These are phyloP conservation scores for Rhea americana DNA, from an alignment of 2,113 vertebrate genomes.

Conservation along the genomic window DNA sequence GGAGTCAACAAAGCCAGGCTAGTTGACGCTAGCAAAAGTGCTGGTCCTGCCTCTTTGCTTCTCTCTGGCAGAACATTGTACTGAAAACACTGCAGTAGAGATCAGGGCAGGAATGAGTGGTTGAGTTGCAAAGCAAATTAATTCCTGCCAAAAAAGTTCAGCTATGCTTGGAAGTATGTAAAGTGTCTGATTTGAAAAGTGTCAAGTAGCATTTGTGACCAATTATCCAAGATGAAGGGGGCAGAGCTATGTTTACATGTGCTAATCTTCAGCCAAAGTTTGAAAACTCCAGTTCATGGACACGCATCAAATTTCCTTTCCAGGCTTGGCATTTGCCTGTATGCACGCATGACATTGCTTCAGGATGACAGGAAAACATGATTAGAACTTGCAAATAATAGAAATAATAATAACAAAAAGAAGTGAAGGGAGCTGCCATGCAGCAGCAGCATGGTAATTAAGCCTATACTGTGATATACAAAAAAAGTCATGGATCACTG, in stretches of 20 bases:
- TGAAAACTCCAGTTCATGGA: conserved; percentile 63
- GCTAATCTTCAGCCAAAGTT: conserved; percentile 70
- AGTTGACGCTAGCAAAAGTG: background rate
- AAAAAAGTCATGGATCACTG: background rate
- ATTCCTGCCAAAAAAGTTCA: conserved; percentile 76
- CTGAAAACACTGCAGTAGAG: conserved; percentile 52
- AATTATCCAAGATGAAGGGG: conserved; percentile 79
- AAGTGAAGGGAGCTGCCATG: background rate
- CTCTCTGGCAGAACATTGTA: conserved; percentile 19
- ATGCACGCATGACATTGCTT: conserved; percentile 49
- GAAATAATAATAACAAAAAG: background rate
- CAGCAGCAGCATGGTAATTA: background rate
- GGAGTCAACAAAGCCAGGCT: conserved; percentile 10
- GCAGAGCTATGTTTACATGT: conserved; percentile 74
- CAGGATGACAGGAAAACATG: conserved; percentile 47
- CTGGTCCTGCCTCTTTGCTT: conserved; percentile 39
- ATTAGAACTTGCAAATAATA: conserved; percentile 50
- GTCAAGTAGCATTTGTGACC: conserved; percentile 84
- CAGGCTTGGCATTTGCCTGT: conserved; percentile 61
- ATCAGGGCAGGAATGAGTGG: conserved; percentile 56
- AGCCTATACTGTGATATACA: background rate
- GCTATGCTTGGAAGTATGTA: conserved; percentile 77
- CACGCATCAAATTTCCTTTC: conserved; percentile 55
- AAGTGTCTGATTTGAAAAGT: conserved; percentile 78
- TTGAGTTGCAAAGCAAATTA: conserved; percentile 72